Percentiles rank a stretch among this genome's conserved stretches.
Evolutionary conservation across 2,113 vertebrate species (phyloP).

Genomic region (Hyla sarda): DNA sequence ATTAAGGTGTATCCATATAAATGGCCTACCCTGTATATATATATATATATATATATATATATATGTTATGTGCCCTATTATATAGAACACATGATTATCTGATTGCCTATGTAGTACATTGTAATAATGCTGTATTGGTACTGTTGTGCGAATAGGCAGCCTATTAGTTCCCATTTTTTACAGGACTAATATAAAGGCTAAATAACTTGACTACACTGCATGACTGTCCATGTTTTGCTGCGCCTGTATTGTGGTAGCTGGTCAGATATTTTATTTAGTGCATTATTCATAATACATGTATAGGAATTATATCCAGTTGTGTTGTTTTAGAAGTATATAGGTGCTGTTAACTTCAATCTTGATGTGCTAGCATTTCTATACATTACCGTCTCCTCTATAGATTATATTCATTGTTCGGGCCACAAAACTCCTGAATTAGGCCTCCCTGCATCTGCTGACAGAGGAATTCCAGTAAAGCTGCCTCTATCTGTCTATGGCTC

Average conservation of each 20-base stretch:
- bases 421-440: constrained; percentile 38
- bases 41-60: no score
- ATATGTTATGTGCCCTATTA: no score
- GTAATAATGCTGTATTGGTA: no score
- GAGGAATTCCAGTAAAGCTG: constrained; percentile 66
- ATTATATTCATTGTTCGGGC: constrained; percentile 73
- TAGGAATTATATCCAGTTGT: neutral
- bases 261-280: neutral
- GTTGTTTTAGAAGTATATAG: constrained; percentile 1
- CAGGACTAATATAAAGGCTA: neutral
- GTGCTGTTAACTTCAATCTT: constrained; percentile 64
- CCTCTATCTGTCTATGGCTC: constrained; percentile 62
- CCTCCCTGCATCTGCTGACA: constrained; percentile 68
- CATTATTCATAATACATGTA: neutral
- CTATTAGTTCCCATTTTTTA: neutral
- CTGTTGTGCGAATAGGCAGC: no score
- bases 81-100: no score
- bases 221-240: neutral
- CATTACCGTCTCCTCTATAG: constrained; percentile 65
- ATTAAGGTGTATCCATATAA: no score
- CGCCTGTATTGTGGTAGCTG: neutral
- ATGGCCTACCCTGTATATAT: no score
- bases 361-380: constrained; percentile 78
- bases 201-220: neutral
- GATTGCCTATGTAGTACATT: no score